phyloP scores from a whole-genome alignment of 1,140 invertebrate genomes.

The Drosophila kohkoa region DNA sequence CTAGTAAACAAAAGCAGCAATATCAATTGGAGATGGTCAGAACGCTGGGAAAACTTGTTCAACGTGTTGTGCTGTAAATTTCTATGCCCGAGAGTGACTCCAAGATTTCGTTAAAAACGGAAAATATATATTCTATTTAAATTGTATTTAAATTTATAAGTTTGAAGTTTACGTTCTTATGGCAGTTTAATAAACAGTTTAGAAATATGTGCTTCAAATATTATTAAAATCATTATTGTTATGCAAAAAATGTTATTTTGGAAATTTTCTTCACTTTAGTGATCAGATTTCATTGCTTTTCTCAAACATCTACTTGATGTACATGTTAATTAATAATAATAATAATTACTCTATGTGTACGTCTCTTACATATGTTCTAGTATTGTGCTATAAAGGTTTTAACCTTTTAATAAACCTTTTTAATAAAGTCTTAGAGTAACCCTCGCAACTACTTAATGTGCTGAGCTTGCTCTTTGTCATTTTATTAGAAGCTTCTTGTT shows the following conservation, averaged over 20 bases:
- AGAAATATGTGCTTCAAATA: too few relatives aligned
- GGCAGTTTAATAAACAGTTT: too few relatives aligned
- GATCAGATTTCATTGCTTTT: too few relatives aligned
- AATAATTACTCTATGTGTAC: too few relatives aligned
- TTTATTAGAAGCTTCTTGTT: constrained; percentile 51
- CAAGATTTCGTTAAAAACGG: not conserved
- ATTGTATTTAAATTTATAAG: not conserved
- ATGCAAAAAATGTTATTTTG: too few relatives aligned
- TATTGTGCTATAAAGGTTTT: too few relatives aligned
- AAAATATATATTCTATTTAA: not conserved
- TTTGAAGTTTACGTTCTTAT: too few relatives aligned
- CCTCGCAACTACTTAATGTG: constrained; percentile 12
- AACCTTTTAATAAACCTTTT: not conserved
- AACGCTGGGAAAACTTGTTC: constrained; percentile 55
- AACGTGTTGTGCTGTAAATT: constrained; percentile 45
- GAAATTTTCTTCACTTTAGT: too few relatives aligned
- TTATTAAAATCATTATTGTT: too few relatives aligned
- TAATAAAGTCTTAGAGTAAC: not conserved
- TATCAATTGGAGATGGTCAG: constrained; percentile 46
- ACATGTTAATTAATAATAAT: too few relatives aligned
- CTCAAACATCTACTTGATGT: too few relatives aligned
- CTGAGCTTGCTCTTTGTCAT: constrained; percentile 22
- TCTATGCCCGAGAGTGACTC: constrained; percentile 24
- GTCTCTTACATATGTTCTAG: too few relatives aligned
- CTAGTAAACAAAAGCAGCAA: constrained; percentile 54